Percentiles rank a stretch among this genome's conserved stretches.
Evolutionary conservation across 2,113 vertebrate genomes (phyloP).

Genomic region (Thamnaconus septentrionalis): DNA sequence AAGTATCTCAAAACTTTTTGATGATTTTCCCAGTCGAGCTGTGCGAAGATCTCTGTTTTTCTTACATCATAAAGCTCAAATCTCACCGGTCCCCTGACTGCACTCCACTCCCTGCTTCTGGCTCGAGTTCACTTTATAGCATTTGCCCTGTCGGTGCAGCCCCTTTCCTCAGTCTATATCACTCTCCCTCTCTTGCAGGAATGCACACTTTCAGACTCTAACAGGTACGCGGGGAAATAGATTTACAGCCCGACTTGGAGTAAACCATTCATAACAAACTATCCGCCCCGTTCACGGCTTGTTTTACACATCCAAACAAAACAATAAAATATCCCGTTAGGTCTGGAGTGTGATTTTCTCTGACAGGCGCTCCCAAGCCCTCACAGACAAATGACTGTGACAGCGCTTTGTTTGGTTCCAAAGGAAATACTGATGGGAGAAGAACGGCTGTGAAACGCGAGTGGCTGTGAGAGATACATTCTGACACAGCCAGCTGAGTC

Average conservation of each 20-base stretch:
- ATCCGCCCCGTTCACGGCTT: slow-evolving; percentile 9
- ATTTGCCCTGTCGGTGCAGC: slow-evolving; percentile 1
- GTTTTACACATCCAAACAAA: slow-evolving; percentile 18
- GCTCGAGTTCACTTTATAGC: slow-evolving; percentile 12
- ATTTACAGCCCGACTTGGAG: slow-evolving; percentile 21
- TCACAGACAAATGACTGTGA: slow-evolving; percentile 36
- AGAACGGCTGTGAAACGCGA: neutral
- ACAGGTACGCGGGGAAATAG: slow-evolving; percentile 16
- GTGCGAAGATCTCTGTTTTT: slow-evolving; percentile 19
- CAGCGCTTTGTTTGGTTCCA: slow-evolving; percentile 25
- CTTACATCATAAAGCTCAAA: slow-evolving; percentile 17
- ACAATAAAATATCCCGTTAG: slow-evolving; percentile 27
- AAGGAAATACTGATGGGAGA: slow-evolving; percentile 35
- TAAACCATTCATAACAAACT: slow-evolving; percentile 17
- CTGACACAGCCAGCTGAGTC: slow-evolving; percentile 6
- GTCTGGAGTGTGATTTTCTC: slow-evolving; percentile 26
- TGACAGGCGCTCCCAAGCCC: slow-evolving; percentile 14
- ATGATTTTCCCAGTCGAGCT: slow-evolving; percentile 24
- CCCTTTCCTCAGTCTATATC: slow-evolving; percentile 1
- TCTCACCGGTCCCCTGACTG: slow-evolving; percentile 21
- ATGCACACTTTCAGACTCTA: slow-evolving; percentile 3
- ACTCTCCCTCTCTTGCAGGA: neutral
- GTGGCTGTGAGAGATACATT: neutral
- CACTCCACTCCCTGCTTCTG: slow-evolving; percentile 5
- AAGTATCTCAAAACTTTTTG: slow-evolving; percentile 10